A percentile compares a stretch with the other conserved stretches of the same genome.
Evolutionary conservation across 2,888 invertebrate species (phyloP).

Genomic region (Drosophila meridiana): DNA sequence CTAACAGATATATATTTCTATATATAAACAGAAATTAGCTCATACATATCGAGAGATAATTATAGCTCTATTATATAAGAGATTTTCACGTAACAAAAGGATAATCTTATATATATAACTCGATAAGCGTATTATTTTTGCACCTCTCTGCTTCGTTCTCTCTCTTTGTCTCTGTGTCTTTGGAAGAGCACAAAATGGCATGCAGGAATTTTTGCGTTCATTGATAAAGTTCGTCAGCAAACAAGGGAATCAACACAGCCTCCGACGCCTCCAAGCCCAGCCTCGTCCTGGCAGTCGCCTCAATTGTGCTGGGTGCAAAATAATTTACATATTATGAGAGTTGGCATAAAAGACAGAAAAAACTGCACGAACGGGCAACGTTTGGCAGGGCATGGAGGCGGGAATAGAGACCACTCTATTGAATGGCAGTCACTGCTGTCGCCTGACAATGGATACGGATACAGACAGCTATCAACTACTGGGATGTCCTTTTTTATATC

Average conservation of each 20-base stretch:
- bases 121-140: not conserved
- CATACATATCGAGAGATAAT: not conserved
- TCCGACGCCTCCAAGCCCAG: not conserved
- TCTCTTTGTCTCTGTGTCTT: not conserved
- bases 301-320: constrained; percentile 56
- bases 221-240: constrained; percentile 66
- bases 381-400: not conserved
- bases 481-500: constrained; percentile 19
- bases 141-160: not conserved
- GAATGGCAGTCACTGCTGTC: constrained; percentile 19
- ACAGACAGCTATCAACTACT: constrained; percentile 52
- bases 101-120: not conserved
- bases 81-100: not conserved
- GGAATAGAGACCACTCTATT: constrained; percentile 22
- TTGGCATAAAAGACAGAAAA: constrained; percentile 10
- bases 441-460: constrained; percentile 10
- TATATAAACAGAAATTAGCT: not conserved
- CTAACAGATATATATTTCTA: not conserved
- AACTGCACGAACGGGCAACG: constrained; percentile 16
- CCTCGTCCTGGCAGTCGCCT: not conserved
- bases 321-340: constrained; percentile 72
- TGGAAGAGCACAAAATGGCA: constrained; percentile 39
- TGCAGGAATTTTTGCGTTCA: constrained; percentile 69
- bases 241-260: constrained; percentile 40
- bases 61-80: not conserved